Conservation (phyloP, 1,140 invertebrate genomes). For the Conopomorpha cramerella region DNA sequence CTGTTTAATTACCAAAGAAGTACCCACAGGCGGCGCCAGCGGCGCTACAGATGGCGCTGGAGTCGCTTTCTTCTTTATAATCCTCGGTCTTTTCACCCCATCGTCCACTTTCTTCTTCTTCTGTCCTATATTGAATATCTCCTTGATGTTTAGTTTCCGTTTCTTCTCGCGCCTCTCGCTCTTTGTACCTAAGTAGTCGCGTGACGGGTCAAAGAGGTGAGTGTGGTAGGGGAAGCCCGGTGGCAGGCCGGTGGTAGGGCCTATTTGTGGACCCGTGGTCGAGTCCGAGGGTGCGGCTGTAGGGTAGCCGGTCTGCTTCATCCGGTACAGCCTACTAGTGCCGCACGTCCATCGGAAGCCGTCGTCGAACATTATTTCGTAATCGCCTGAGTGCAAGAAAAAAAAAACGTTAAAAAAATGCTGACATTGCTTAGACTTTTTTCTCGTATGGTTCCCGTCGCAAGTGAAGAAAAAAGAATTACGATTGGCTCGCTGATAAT, state of each 20-base stretch:
- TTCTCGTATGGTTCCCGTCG: no score
- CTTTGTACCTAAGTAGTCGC: conserved; percentile 63
- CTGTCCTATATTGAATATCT: conserved; percentile 65
- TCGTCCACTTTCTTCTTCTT: conserved; percentile 39
- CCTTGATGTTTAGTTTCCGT: conserved; percentile 70
- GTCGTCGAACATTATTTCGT: conserved; percentile 86
- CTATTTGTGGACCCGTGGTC: no score
- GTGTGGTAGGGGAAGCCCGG: conserved; percentile 33
- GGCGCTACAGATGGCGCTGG: no score
- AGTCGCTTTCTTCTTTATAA: conserved; percentile 6
- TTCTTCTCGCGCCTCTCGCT: conserved; percentile 73
- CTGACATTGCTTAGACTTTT: no score
- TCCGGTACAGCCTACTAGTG: conserved; percentile 67
- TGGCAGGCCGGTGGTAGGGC: conserved; percentile 9
- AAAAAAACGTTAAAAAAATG: no score
- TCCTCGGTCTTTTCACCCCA: conserved; percentile 1
- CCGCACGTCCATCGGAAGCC: conserved; percentile 77
- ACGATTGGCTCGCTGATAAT: no score
- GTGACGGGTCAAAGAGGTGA: conserved; percentile 51
- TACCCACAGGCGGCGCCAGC: no score
- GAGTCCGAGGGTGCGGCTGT: conserved; percentile 7
- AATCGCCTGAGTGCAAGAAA: conserved; percentile 70
- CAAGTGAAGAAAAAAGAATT: no score
- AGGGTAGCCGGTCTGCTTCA: conserved; percentile 19
- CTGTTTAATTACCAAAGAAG: no score